phyloP scores from a whole-genome alignment of 2,888 invertebrate species.

The Eudemis profundana region DNA sequence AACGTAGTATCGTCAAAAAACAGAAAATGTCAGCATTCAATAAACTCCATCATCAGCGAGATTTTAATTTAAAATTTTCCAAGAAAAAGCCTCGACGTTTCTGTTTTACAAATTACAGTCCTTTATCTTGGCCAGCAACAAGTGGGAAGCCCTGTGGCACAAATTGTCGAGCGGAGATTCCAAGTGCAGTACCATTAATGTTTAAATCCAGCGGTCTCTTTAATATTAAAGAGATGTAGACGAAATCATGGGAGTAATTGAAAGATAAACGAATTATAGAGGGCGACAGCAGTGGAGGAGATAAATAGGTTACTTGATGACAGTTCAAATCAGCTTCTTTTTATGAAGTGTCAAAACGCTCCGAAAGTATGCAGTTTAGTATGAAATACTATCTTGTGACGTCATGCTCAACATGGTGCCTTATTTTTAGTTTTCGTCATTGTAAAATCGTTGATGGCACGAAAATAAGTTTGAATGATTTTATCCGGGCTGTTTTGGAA shows the following conservation, averaged over 20 bases:
- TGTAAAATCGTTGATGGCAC: too few species aligned
- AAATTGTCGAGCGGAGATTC: slow-evolving; percentile 17
- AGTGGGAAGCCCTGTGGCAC: slow-evolving; percentile 13
- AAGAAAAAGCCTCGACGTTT: slow-evolving; percentile 7
- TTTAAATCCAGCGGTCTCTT: slow-evolving; percentile 9
- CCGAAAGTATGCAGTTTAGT: too few species aligned
- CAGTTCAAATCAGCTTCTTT: too few species aligned
- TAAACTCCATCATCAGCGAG: not conserved
- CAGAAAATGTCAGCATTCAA: not conserved
- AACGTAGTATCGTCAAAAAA: too few species aligned
- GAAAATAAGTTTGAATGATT: too few species aligned
- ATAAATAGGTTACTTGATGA: too few species aligned
- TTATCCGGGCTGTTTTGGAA: too few species aligned
- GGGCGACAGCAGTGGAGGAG: not conserved
- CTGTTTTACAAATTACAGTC: slow-evolving; percentile 32
- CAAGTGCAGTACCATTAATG: slow-evolving; percentile 4
- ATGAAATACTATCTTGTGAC: too few species aligned
- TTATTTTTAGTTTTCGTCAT: too few species aligned
- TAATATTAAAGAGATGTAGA: slow-evolving; percentile 16
- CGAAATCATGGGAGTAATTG: not conserved
- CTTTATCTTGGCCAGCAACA: slow-evolving; percentile 35
- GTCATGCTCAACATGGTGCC: too few species aligned
- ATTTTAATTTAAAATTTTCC: slow-evolving; percentile 15
- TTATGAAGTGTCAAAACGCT: too few species aligned
- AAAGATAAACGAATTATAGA: not conserved